Evolutionary conservation across 2,113 vertebrate genomes (phyloP).

Genomic region (Corythaeola cristata): DNA sequence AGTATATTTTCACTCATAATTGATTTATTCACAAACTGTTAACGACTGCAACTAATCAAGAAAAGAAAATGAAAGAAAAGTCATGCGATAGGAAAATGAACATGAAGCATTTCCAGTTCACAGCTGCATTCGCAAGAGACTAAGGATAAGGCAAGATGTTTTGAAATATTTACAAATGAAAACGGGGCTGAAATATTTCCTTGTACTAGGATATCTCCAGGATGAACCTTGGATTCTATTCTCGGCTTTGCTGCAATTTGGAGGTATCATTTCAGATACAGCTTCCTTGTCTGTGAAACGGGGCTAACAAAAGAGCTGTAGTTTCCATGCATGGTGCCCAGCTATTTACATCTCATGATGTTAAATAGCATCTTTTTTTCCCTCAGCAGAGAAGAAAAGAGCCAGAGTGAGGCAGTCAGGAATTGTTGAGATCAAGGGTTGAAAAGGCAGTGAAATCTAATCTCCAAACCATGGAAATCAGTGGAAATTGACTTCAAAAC

Average conservation of each 20-base stretch:
- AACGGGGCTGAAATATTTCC: not conserved
- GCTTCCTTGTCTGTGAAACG: not conserved
- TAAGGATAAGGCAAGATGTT: not conserved
- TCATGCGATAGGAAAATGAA: not conserved
- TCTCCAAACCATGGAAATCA: constrained; percentile 1
- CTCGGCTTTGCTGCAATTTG: not conserved
- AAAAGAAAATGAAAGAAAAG: not conserved
- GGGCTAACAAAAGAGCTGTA: not conserved
- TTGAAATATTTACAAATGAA: not conserved
- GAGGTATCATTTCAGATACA: not conserved
- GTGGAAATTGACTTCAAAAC: constrained; percentile 6
- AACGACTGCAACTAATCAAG: not conserved
- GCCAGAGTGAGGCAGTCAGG: not conserved
- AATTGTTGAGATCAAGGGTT: not conserved
- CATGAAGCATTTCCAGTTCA: not conserved
- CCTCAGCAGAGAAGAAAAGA: not conserved
- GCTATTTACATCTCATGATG: not conserved
- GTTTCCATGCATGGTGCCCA: not conserved
- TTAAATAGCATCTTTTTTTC: not conserved
- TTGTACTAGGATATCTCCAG: not conserved
- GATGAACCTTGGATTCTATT: not conserved
- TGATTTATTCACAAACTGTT: not conserved
- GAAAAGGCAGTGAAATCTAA: constrained; percentile 29
- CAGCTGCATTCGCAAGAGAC: not conserved
- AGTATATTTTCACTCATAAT: not conserved